Conservation (phyloP, 2,113 vertebrate species). For the Dasypus novemcinctus region DNA sequence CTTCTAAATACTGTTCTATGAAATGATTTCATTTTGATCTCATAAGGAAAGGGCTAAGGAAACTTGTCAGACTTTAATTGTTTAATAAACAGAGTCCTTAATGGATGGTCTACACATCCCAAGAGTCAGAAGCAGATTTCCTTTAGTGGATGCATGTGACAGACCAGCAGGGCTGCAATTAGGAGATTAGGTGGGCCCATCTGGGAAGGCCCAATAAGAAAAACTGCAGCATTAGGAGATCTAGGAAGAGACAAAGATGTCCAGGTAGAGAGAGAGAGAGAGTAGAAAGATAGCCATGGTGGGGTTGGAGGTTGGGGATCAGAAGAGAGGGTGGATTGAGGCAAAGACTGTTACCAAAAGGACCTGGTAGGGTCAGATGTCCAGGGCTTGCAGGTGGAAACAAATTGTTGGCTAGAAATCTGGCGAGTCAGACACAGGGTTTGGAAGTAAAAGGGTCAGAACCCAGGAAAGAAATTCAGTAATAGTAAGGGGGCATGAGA, state of each 20-base stretch:
- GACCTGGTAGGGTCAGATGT: neutral
- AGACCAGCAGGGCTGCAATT: neutral
- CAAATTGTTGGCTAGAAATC: neutral
- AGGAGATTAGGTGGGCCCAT: neutral
- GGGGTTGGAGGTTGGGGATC: neutral
- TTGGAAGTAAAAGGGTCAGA: neutral
- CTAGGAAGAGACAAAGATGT: neutral
- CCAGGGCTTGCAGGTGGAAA: neutral
- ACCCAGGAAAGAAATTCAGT: neutral
- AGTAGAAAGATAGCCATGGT: neutral
- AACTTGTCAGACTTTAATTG: neutral
- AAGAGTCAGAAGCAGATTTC: neutral
- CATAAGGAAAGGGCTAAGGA: neutral
- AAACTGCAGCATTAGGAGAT: neutral
- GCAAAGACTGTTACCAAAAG: neutral
- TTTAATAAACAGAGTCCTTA: neutral
- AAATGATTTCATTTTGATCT: neutral
- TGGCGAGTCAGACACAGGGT: neutral
- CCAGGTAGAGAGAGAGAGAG: neutral
- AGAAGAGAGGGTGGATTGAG: neutral
- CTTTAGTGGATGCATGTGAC: neutral
- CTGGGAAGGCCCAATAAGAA: neutral
- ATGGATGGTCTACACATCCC: neutral
- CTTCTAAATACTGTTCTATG: constrained; percentile 16
- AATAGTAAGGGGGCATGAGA: neutral